Base-by-base conservation (phyloP, 2,888 invertebrate genomes). In the Drosophila tripunctata region DNA sequence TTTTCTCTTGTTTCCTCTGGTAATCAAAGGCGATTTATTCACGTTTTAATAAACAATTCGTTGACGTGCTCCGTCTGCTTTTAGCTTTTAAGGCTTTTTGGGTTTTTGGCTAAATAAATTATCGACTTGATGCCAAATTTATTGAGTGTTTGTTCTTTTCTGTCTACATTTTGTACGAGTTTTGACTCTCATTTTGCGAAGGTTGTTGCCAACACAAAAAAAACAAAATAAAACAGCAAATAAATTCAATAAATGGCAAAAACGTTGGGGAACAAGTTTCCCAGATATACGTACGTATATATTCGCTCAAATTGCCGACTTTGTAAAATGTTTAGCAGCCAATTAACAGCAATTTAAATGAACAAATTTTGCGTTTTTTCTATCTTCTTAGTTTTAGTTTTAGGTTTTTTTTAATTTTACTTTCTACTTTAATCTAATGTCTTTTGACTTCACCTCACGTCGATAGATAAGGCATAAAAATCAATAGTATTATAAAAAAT, bases 301-400 rank as follows among this genome's bases (percentile, higher is more conserved):
- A 72, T 43, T 48, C 48, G 6, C 55, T 54, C 52, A 43, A 69
- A 61, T 69, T 65, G 65, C 57, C 64, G 62, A 69, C 72, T 70
- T 84, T 78, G 78, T 76, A 84, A 80, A 80, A 81, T 81, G 74
- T 84, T 80, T 80, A 84, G 84, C 80, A 78, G 63, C 61, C 78
- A 84, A 84, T 81, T 81, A 84, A 84, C 74, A 84, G 61, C 74
- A 76, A 71, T 84, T 84, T 78, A 84, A 84, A 81, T 77, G 75
- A 68, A 67, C 63, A 61, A 58, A 73, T 66, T 47, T 38, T 38
- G 38, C 40, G 45, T 30, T 44, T 61, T 64, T 56, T 45, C 51
- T 70, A 43, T 48, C 31, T 61, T 27, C 47, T 33, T 33, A 33
- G 22, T 33, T 47, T 50, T 65, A 21, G 24, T 33, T 30, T 44